Base-by-base conservation (phyloP, 2,797 vertebrate genomes). In the Clarias fuscus region DNA sequence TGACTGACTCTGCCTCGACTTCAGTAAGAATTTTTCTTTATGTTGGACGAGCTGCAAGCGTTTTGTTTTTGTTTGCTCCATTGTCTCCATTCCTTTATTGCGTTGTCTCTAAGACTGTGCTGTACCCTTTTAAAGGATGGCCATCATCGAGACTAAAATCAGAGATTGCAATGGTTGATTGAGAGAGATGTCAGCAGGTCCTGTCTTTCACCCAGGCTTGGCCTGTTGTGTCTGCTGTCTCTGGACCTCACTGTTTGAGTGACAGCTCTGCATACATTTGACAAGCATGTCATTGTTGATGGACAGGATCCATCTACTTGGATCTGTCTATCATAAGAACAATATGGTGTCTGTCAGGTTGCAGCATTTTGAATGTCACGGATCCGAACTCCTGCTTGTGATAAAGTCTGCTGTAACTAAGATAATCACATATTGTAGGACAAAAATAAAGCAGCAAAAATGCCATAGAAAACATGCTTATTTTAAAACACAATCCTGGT, bases 121-220 rank as follows among this genome's bases (percentile, higher is more conserved):
- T 59, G 43, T 79, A 72, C 61, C 70, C 75, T 85, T 83, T 86
- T 80, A 53, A 82, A 59, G 24, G 37, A 48, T 64, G 80, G 84
- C 70, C 62, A 30, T 78, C 73, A 67, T 30, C 59, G 82, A 83
- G 59, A 72, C 78, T 82, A 73, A 85, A 86, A 84, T 87, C 78
- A 77, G 70, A 76, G 80, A 65, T 80, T 43, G 48, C 2, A 53
- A 3, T 13, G 80, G 81, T 20, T 82, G 86, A 79, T 87, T 53
- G 83, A 70, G 85, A 85, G 65, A 59, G 83, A 83, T 85, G 59
- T 87, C 89, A 83, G 84, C 20, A 30, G 85, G 77, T n/a, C 53
- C 33, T 84, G 85, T 89, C 86, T 84, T 87, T 89, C 79, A 91
- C 68, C 78, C 73, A 15, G 64, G n/a, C 40, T 78, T 82, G 24